Percentiles rank a stretch among this genome's conserved stretches.
These are phyloP conservation scores for Actinia tenebrosa DNA, from an alignment of 64 coral and sea anemone genomes.

Conservation along the genomic window DNA sequence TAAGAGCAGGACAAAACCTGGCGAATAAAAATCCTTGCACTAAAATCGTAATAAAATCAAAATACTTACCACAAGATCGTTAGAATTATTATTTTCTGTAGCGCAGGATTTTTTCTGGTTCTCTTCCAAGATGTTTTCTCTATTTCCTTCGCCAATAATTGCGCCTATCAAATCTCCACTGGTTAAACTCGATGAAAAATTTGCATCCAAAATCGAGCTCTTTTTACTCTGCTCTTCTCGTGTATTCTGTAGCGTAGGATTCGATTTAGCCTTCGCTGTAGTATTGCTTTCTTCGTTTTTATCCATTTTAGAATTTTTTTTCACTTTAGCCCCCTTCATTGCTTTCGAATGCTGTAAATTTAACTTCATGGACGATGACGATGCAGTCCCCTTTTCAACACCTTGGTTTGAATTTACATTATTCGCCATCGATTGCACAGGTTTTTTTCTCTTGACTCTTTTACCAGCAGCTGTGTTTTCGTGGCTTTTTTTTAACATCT, in stretches of 20 bases:
- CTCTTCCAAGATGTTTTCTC: neutral
- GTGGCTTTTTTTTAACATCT: neutral
- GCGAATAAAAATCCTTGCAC: neutral
- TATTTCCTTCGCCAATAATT: constrained; percentile 17
- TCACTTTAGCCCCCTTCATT: neutral
- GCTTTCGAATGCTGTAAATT: neutral
- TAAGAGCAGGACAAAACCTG: neutral
- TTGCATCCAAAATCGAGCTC: neutral
- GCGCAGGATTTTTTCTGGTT: neutral
- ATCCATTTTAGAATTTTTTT: neutral
- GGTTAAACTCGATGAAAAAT: neutral
- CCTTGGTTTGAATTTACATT: neutral
- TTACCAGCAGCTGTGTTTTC: neutral
- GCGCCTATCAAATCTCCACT: constrained; percentile 43
- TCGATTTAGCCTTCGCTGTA: neutral
- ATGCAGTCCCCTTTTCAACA: neutral
- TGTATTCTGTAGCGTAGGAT: neutral
- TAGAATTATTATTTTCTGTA: neutral
- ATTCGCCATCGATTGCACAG: neutral
- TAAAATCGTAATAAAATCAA: neutral
- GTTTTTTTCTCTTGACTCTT: neutral
- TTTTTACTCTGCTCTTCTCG: neutral
- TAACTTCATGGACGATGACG: neutral
- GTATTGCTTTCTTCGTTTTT: neutral
- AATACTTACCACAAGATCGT: neutral